These are phyloP conservation scores for Semotilus atromaculatus DNA, from an alignment of 2,797 vertebrate species.

Conservation along the genomic window DNA sequence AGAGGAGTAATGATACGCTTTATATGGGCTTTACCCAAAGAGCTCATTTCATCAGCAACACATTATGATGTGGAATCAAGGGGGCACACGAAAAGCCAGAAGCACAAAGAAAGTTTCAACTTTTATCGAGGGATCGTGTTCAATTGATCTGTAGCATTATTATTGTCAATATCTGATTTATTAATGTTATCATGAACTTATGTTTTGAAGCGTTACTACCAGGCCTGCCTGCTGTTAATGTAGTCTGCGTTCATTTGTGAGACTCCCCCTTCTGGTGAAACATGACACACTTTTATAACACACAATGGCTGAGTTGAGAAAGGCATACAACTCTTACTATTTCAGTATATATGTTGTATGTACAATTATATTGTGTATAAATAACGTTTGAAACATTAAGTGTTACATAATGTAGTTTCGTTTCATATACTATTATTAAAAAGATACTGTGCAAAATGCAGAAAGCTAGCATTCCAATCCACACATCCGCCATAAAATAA, in stretches of 20 bases:
- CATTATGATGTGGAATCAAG: constrained; percentile 5
- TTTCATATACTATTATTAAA: background rate
- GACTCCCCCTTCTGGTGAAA: constrained; percentile 73
- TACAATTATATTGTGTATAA: background rate
- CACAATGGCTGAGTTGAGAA: background rate
- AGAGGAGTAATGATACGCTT: constrained; percentile 23
- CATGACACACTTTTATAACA: constrained; percentile 39
- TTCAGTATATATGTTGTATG: background rate
- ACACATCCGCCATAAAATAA: background rate
- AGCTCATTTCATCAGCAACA: background rate
- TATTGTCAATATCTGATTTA: background rate
- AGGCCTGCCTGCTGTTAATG: background rate
- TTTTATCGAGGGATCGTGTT: constrained; percentile 56
- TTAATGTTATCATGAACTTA: background rate
- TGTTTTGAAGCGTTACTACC: background rate
- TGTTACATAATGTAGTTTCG: background rate
- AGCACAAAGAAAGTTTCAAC: constrained; percentile 60
- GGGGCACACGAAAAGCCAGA: constrained; percentile 5
- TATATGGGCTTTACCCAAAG: background rate
- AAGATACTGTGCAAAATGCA: background rate
- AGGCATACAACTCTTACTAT: background rate
- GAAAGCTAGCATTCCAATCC: too few relatives aligned
- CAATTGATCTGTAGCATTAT: background rate
- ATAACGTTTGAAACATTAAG: background rate
- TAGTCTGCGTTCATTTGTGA: constrained; percentile 31